Conservation (phyloP, 53 echinoderm and acorn worm species). For the Actinopyga echinites region DNA sequence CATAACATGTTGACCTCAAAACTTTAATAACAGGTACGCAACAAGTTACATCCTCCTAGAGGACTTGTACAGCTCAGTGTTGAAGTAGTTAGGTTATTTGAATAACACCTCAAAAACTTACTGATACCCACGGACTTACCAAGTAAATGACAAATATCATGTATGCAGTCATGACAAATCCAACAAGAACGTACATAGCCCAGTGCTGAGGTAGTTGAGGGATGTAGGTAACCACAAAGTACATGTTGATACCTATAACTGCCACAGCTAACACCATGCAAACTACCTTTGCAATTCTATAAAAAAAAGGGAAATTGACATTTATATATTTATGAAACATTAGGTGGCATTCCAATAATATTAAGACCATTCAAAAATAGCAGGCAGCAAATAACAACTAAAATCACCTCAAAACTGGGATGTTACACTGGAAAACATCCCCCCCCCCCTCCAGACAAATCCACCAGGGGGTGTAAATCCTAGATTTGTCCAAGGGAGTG, state of each 20-base stretch:
- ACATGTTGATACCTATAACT: slow-evolving; percentile 88
- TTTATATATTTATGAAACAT: neutral
- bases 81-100: neutral
- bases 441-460: no score
- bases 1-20: no score
- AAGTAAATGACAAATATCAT: slow-evolving; percentile 73
- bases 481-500: no score
- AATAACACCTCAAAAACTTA: neutral
- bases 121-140: slow-evolving; percentile 57
- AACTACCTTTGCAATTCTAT: slow-evolving; percentile 68
- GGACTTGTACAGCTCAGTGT: no score
- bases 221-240: slow-evolving; percentile 76
- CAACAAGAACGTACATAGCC: slow-evolving; percentile 71
- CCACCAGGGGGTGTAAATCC: no score
- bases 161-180: slow-evolving; percentile 63
- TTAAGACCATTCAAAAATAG: no score
- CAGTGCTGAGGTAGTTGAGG: slow-evolving; percentile 72
- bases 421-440: no score
- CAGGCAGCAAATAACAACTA: no score
- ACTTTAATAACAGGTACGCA: no score
- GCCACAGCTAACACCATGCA: slow-evolving; percentile 61
- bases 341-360: neutral
- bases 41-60: no score
- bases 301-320: slow-evolving; percentile 1
- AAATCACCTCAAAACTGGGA: no score